Conservation (phyloP, 2,888 invertebrate species). For the Pristionchus entomophagus region DNA sequence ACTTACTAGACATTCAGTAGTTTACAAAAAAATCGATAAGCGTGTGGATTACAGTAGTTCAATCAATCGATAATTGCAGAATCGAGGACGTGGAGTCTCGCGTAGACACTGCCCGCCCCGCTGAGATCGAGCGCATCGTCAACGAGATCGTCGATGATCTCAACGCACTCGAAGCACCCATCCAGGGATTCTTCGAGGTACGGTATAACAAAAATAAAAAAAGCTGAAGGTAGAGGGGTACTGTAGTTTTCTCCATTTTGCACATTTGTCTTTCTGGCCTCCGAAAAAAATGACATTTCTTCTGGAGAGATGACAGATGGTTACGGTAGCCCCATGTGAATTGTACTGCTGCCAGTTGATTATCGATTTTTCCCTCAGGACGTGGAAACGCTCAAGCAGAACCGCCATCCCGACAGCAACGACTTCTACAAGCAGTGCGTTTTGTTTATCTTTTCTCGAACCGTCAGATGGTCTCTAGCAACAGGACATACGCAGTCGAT, state of each 20-base stretch:
- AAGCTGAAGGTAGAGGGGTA: too few species aligned
- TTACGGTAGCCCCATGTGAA: background rate
- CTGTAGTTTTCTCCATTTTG: slow-evolving; percentile 29
- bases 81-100: slow-evolving; percentile 74
- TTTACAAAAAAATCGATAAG: background rate
- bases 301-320: background rate
- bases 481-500: background rate
- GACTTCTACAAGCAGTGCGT: slow-evolving; percentile 73
- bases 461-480: background rate
- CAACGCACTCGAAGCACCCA: slow-evolving; percentile 71
- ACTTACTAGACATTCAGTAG: background rate
- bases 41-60: background rate
- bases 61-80: slow-evolving; percentile 51
- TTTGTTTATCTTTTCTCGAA: background rate
- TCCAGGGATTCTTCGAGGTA: slow-evolving; percentile 69
- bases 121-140: slow-evolving; percentile 66
- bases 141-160: slow-evolving; percentile 73
- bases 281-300: too few species aligned
- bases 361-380: slow-evolving; percentile 52
- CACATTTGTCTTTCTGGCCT: too few species aligned
- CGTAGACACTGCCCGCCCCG: slow-evolving; percentile 63
- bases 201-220: too few species aligned
- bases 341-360: too few species aligned
- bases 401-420: slow-evolving; percentile 69
- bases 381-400: slow-evolving; percentile 70